A percentile compares a stretch with the other conserved stretches of the same genome.
These are phyloP conservation scores for Mormyrops boulengeri DNA, from an alignment of 2,797 vertebrate genomes.

Conservation along the genomic window DNA sequence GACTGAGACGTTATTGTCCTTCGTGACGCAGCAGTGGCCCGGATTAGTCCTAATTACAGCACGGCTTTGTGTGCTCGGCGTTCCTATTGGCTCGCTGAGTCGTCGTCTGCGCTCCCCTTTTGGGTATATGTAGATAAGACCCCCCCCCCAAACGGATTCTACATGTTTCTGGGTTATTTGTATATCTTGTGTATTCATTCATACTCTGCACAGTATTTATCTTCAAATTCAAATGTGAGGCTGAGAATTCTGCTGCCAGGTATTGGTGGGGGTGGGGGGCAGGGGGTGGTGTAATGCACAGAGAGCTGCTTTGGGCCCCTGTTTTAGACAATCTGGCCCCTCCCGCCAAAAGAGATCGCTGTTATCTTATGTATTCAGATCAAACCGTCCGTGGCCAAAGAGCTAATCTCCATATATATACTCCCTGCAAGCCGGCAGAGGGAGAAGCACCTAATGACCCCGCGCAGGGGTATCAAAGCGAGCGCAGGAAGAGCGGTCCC, in stretches of 20 bases:
- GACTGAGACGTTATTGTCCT: conserved; percentile 26
- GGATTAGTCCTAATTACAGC: conserved; percentile 58
- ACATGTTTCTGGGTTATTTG: conserved; percentile 43
- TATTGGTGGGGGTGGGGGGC: conserved; percentile 50
- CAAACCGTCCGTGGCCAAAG: not conserved
- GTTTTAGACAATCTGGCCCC: not conserved
- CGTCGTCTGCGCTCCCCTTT: conserved; percentile 26
- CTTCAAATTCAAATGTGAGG: conserved; percentile 59
- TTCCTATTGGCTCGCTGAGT: conserved; percentile 61
- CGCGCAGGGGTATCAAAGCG: not conserved
- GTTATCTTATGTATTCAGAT: not conserved
- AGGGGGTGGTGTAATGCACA: not conserved
- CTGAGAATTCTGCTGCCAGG: conserved; percentile 50
- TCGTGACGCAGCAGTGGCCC: conserved; percentile 34
- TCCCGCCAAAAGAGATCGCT: not conserved
- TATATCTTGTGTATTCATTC: conserved; percentile 56
- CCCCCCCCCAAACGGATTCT: conserved; percentile 37
- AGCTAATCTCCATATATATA: not conserved
- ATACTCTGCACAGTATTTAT: conserved; percentile 51
- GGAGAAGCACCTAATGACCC: not conserved
- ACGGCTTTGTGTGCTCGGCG: conserved; percentile 40
- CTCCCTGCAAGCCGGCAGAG: not conserved
- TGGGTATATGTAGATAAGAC: conserved; percentile 1
- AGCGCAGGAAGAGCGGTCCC: not conserved
- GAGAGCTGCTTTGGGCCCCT: not conserved